Base-by-base conservation (phyloP, 2,113 vertebrate species). In the Lonchura striata region DNA sequence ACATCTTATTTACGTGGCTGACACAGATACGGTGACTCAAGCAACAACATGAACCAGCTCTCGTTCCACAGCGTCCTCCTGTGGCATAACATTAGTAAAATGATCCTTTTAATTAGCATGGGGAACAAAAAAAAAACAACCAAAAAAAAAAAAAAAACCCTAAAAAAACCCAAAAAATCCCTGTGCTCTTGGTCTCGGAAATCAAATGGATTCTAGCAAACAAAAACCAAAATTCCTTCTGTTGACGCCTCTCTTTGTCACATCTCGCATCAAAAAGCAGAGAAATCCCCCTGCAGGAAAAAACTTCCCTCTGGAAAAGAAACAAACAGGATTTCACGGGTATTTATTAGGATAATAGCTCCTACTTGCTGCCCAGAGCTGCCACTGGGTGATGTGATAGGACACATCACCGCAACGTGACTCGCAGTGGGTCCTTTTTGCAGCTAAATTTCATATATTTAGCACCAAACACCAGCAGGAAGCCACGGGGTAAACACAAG, bases 331-430 rank as follows among this genome's bases (percentile, higher is more conserved):
- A 69, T 77, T 81, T 77, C 15, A 59, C 46, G 39, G 1, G 10
- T 13, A 39, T 61, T 77, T 80, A 21, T 80, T 6, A 11, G n/a
- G 54, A 37, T 9, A 4, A 33, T 53, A 28, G 3, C 50, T 60
- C 49, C 75, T 5, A 0, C 7, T n/a, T 13, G 50, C 28, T 66
- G 49, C 49, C 23, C n/a, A 24, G 41, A 68, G 66, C 52, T 60
- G 59, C 35, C 10, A 0, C 0, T 3, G 16, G 69, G 21, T 0
- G 1, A 57, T 0, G 39, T 0, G 56, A 30, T 0, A 3, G 74
- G 49, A 28, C 13, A 9, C 35, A 56, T 5, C 60, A 21, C 1
- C 10, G 53, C 42, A 3, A 30, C 0, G 53, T 1, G 14, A 61
- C 15, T 9, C 17, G 42, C 18, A 37, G 3, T 0, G 1, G 37